Evolutionary conservation across 2,888 invertebrate genomes (phyloP), one percentile per base, ranked within the genome.

Genomic region (Cheilosia vulpina): DNA sequence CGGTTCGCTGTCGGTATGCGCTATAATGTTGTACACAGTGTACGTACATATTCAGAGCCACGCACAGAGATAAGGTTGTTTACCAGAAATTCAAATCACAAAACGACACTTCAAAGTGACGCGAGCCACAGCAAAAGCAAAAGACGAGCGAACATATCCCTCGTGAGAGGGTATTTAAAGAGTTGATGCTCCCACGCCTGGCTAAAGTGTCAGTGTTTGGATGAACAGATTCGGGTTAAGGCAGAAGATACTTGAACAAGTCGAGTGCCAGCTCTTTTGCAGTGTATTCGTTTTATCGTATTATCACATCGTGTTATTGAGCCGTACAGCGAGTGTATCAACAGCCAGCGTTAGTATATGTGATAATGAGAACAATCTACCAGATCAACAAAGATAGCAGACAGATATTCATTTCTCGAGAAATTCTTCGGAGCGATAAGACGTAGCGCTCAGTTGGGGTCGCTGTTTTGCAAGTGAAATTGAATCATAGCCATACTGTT

Each of bases 21-120:
- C 13, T 38, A 38, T 38, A 38, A 4, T 38, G 38, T 4, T 13
- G 13, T 13, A 38, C 38, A 38, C 38, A 43, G 24, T 58, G 63
- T 41, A 43, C 41, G 43, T 53, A 50, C 66, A 38, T 68, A 76
- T 72, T 73, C 55, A 45, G 45, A 87, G 53, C 57, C 50, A 21
- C 69, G 66, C 52, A 66, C 87, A 88, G 90, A 88, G 90, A 90
- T 90, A 90, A 90, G 88, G 89, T 89, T 90, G 91, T 91, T 91
- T 90, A 91, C 91, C 24, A 88, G 87, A 88, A 89, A 88, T 87
- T 80, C 79, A 77, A 81, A 62, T 81, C 71, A 57, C 63, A 81
- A 84, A 69, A 79, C 65, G 72, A 69, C 87, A 87, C 82, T 63
- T 63, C 43, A 50, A 21, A 60, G 53, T n/a, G 57, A 41, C 13